Evolutionary conservation across 2,113 vertebrate genomes (phyloP), one percentile per base, ranked within the genome.

Genomic region (Stigmatopora argus): DNA sequence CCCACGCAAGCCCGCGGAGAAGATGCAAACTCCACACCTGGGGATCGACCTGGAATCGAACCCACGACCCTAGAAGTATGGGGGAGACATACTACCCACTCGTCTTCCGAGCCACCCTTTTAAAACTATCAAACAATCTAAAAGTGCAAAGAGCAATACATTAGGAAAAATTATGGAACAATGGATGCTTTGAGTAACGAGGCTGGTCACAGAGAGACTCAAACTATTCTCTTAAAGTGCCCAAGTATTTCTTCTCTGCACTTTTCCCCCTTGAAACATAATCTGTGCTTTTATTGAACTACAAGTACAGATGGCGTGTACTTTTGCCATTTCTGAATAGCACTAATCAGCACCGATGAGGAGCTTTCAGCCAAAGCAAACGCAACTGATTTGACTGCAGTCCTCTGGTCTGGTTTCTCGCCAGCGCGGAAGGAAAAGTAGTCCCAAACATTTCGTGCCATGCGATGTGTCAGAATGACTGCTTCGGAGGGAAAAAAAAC

Each of bases 391-490:
- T 62, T 64, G 12, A 66, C 58, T 49, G 49, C 34, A 41, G 35
- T 59, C 67, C 65, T 63, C 60, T 60, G 23, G 62, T 71, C 56
- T 65, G 56, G 65, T 67, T 67, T 68, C 75, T 71, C 55, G 41
- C 46, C 62, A 67, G 26, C 62, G 77, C 73, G 71, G 78, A 86
- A 64, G 83, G 78, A 84, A 78, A 89, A 90, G 80, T 89, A 90
- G 86, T 87, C 63, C 88, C 84, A 48, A 44, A 45, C 41, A 45
- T n/a, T 23, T 61, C 1, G 38, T 56, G 53, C 53, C 38, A 12
- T 45, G 59, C 35, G 15, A 31, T 23, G 55, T 2, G 1, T 14
- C 5, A 10, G n/a, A n/a, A 19, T 52, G 44, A 31, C 12, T 21
- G 12, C 38, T 61, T 61, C 19, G 21, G 23, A 65, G 10, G 6